Evolutionary conservation across 2,113 vertebrate species (phyloP).

Genomic region (Aphyosemion australe): DNA sequence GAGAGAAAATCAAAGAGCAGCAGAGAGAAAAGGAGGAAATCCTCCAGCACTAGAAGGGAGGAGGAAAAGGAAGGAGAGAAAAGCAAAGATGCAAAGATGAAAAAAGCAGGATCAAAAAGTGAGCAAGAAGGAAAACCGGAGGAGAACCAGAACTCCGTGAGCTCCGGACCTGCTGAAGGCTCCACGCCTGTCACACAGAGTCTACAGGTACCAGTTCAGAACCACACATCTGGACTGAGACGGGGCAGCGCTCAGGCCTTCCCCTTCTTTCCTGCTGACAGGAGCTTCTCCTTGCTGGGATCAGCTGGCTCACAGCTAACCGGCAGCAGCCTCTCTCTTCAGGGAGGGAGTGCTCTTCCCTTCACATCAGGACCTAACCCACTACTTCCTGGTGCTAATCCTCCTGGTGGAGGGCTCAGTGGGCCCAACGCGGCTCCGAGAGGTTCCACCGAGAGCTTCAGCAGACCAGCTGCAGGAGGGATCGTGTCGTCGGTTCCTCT

Average conservation of each 20-base stretch:
- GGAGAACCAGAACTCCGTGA: not conserved
- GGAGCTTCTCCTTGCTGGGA: slow-evolving; percentile 32
- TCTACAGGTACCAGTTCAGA: slow-evolving; percentile 14
- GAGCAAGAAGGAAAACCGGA: not conserved
- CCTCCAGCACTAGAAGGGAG: not conserved
- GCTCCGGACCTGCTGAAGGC: not conserved
- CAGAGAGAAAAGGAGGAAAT: slow-evolving; percentile 24
- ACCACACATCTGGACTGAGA: slow-evolving; percentile 26
- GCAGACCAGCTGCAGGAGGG: slow-evolving; percentile 1
- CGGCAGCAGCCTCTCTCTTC: slow-evolving; percentile 44
- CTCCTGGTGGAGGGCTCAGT: slow-evolving; percentile 4
- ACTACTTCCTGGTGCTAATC: slow-evolving; percentile 12
- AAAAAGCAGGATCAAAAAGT: slow-evolving; percentile 13
- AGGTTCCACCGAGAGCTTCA: slow-evolving; percentile 9
- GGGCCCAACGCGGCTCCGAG: slow-evolving; percentile 18
- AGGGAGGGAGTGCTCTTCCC: slow-evolving; percentile 31
- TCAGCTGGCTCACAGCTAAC: slow-evolving; percentile 27
- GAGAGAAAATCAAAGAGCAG: slow-evolving; percentile 5
- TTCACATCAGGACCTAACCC: not conserved
- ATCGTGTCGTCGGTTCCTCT: slow-evolving; percentile 6
- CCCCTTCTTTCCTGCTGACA: slow-evolving; percentile 13
- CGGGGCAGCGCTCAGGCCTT: slow-evolving; percentile 17
- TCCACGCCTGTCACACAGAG: not conserved
- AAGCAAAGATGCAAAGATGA: slow-evolving; percentile 7
- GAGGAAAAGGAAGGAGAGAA: slow-evolving; percentile 1